Evolutionary conservation across 2,888 invertebrate genomes (phyloP).

Genomic region (Nebria brevicollis): DNA sequence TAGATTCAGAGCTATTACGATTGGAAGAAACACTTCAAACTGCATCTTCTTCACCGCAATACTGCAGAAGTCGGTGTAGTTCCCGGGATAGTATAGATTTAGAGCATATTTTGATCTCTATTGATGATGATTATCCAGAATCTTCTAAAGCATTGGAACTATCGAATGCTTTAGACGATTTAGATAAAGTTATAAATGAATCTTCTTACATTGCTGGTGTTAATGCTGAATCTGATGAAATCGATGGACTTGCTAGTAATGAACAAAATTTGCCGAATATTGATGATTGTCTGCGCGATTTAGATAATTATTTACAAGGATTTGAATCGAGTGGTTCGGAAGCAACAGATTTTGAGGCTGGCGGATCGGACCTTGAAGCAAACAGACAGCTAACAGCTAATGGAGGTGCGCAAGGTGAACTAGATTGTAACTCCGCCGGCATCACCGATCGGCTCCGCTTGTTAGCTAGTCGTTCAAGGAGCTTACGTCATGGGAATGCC

Average conservation of each 20-base stretch:
- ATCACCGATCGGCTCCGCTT: slow-evolving; percentile 22
- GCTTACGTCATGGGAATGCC: slow-evolving; percentile 8
- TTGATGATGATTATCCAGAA: slow-evolving; percentile 54
- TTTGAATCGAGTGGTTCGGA: slow-evolving; percentile 57
- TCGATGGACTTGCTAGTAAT: slow-evolving; percentile 43
- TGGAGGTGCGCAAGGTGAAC: slow-evolving; percentile 10
- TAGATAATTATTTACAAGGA: slow-evolving; percentile 66
- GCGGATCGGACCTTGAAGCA: background rate
- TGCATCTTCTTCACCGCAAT: slow-evolving; percentile 48
- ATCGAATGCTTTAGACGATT: slow-evolving; percentile 32
- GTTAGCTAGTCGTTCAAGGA: slow-evolving; percentile 32
- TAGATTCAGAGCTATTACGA: slow-evolving; percentile 59
- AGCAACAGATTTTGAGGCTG: slow-evolving; percentile 7
- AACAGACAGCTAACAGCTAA: background rate
- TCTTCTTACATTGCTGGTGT: slow-evolving; percentile 13
- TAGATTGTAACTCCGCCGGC: background rate
- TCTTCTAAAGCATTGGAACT: slow-evolving; percentile 10
- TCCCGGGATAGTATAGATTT: slow-evolving; percentile 54
- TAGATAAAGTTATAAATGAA: slow-evolving; percentile 37
- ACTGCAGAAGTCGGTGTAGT: slow-evolving; percentile 29
- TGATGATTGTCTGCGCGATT: slow-evolving; percentile 65
- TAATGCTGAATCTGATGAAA: slow-evolving; percentile 35
- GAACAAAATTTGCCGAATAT: slow-evolving; percentile 50
- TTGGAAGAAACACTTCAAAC: slow-evolving; percentile 59
- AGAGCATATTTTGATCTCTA: slow-evolving; percentile 60